Evolutionary conservation across 2,113 vertebrate species (phyloP).

Genomic region (Gymnobelideus leadbeateri): DNA sequence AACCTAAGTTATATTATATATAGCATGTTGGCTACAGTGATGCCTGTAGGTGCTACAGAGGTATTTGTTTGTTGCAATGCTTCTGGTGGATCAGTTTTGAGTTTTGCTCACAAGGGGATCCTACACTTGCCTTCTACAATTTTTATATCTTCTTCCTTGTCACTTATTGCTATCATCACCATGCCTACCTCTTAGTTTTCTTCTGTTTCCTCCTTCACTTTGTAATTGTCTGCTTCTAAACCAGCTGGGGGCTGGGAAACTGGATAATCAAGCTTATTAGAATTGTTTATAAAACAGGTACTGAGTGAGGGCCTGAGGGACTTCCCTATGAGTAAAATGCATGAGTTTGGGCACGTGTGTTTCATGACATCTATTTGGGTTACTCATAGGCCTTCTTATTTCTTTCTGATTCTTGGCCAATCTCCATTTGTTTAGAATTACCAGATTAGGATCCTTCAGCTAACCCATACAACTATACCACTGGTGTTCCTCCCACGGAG

Average conservation of each 20-base stretch:
- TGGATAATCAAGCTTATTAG: not conserved
- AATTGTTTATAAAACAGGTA: conserved; percentile 24
- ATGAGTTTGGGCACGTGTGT: conserved; percentile 6
- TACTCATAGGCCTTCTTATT: not conserved
- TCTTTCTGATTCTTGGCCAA: not conserved
- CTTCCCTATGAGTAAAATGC: not conserved
- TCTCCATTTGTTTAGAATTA: not conserved
- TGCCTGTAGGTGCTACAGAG: not conserved
- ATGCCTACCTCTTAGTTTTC: not conserved
- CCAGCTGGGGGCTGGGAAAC: not conserved
- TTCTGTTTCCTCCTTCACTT: conserved; percentile 1
- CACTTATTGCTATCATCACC: not conserved
- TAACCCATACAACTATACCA: not conserved
- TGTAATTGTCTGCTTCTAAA: conserved; percentile 13
- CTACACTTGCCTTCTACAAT: not conserved
- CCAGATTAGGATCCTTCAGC: not conserved
- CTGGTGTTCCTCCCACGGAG: not conserved
- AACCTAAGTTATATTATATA: not conserved
- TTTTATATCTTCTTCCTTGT: not conserved
- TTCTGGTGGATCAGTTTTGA: not conserved
- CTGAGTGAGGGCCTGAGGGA: conserved; percentile 10
- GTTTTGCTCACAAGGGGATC: not conserved
- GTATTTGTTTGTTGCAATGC: not conserved
- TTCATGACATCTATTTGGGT: not conserved
- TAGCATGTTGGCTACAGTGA: not conserved